phyloP scores from a whole-genome alignment of 2,888 invertebrate species.

The Ennomos quercinarius region DNA sequence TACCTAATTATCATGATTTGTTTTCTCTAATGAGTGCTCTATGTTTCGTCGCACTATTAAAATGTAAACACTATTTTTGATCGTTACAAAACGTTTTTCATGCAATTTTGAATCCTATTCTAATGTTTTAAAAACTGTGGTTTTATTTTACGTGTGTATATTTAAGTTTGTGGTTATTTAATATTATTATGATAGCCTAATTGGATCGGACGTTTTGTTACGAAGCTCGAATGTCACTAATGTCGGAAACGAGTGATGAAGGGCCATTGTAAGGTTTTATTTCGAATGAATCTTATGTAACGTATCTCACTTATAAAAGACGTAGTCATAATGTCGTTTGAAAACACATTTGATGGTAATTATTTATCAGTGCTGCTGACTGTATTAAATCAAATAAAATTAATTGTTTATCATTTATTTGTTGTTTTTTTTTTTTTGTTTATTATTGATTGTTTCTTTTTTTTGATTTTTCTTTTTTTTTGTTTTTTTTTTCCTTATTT shows the following conservation, averaged over 20 bases:
- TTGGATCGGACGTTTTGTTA: conserved; percentile 72
- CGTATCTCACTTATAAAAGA: too few relatives aligned
- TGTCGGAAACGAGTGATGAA: conserved; percentile 6
- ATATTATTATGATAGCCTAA: conserved; percentile 69
- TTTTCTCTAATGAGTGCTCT: conserved; percentile 76
- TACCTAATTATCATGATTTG: conserved; percentile 82
- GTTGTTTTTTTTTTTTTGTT: too few relatives aligned
- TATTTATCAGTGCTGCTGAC: too few relatives aligned
- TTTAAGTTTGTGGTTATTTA: conserved; percentile 53
- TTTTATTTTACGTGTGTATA: conserved; percentile 10
- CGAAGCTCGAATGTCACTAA: conserved; percentile 14
- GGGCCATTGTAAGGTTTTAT: too few relatives aligned
- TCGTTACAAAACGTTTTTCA: conserved; percentile 3
- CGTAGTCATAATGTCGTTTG: too few relatives aligned
- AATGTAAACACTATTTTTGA: conserved; percentile 34
- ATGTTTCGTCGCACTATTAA: conserved; percentile 64
- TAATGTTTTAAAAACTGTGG: conserved; percentile 12
- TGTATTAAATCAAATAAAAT: too few relatives aligned
- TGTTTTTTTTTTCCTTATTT: too few relatives aligned
- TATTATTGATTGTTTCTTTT: too few relatives aligned
- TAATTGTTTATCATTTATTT: too few relatives aligned
- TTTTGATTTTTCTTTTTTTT: too few relatives aligned
- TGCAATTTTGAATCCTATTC: conserved; percentile 40
- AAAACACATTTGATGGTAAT: too few relatives aligned
- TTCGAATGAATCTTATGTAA: too few relatives aligned